Evolutionary conservation across 1,140 invertebrate genomes (phyloP).

Genomic region (Bombus ignitus): DNA sequence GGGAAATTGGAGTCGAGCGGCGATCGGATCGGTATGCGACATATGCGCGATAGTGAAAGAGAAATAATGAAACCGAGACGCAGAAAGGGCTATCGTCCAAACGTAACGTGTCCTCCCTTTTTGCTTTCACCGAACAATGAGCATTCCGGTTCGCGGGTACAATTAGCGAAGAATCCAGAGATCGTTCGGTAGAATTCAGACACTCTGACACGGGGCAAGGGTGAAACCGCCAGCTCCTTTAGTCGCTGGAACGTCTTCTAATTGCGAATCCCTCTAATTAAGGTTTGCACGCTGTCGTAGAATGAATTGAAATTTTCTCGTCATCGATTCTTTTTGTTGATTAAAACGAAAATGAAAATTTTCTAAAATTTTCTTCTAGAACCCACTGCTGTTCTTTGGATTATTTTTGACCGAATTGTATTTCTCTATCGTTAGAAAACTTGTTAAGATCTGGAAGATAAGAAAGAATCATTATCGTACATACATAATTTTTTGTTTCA

Average conservation of each 20-base stretch:
- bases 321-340: not conserved
- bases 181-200: constrained; percentile 36
- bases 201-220: constrained; percentile 17
- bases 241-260: not conserved
- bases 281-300: not conserved
- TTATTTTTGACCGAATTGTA: too few relatives aligned
- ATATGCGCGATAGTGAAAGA: constrained; percentile 45
- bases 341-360: too few relatives aligned
- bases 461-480: too few relatives aligned
- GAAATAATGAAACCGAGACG: constrained; percentile 23
- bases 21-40: constrained; percentile 41
- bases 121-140: constrained; percentile 43
- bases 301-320: constrained; percentile 3
- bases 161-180: constrained; percentile 50
- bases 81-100: constrained; percentile 23
- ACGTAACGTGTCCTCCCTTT: constrained; percentile 19
- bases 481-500: too few relatives aligned
- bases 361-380: too few relatives aligned
- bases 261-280: constrained; percentile 1
- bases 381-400: too few relatives aligned
- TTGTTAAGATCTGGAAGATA: too few relatives aligned
- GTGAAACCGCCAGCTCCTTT: constrained; percentile 20
- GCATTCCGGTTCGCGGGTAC: constrained; percentile 47
- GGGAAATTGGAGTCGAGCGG: not conserved
- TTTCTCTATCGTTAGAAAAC: too few relatives aligned